phyloP scores from a whole-genome alignment of 2,113 vertebrate genomes.

The Hippolais icterina region DNA sequence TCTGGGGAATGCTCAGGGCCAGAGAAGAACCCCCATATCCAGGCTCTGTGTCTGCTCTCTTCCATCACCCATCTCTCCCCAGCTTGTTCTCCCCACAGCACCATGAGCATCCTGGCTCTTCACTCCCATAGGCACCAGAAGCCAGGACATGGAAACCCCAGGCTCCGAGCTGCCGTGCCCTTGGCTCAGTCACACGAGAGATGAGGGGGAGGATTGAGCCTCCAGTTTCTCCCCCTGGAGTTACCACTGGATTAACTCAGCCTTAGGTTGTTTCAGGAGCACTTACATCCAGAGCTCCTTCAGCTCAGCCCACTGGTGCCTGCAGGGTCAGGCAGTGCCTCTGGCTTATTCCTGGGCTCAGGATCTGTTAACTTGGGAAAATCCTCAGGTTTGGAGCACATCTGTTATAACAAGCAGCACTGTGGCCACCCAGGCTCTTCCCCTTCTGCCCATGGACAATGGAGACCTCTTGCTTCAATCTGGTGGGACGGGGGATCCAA shows the following conservation, averaged over 20 bases:
- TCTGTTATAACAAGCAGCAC: not conserved
- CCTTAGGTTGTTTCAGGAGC: not conserved
- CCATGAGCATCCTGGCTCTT: rapidly evolving
- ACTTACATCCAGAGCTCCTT: not conserved
- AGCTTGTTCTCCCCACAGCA: not conserved
- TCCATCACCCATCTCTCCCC: not conserved
- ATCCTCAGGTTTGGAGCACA: not conserved
- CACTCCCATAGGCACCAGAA: rapidly evolving
- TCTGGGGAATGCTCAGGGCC: not conserved
- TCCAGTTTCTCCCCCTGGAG: not conserved
- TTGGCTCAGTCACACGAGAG: not conserved
- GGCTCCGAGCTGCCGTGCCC: rapidly evolving
- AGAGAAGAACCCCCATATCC: not conserved
- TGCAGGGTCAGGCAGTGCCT: not conserved
- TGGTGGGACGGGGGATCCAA: rapidly evolving
- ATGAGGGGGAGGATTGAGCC: not conserved
- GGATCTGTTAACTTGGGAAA: not conserved
- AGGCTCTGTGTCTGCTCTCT: not conserved
- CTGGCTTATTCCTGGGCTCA: not conserved
- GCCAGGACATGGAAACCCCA: rapidly evolving
- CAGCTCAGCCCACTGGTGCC: not conserved
- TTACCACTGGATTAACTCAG: not conserved
- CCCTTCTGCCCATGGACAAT: not conserved
- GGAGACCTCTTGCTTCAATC: not conserved
- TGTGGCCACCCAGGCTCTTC: not conserved